Base-by-base conservation (phyloP, 2,113 vertebrate genomes). In the Sinocyclocheilus anophthalmus region DNA sequence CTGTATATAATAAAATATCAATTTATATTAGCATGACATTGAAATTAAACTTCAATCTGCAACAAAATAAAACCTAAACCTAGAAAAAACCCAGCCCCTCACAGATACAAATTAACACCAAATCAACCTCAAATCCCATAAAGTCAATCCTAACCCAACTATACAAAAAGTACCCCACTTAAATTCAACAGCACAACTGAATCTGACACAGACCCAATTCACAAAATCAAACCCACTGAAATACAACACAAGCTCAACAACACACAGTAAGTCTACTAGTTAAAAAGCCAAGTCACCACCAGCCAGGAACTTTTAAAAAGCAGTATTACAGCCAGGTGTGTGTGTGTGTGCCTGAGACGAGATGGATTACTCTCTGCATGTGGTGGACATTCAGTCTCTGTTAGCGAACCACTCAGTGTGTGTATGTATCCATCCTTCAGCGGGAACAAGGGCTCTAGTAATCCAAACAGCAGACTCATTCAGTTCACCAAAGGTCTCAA, bases 301-400 rank as follows among this genome's bases (percentile, higher is more conserved):
- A 67, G 18, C 61, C 42, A 75, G 33, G 6, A 81, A 82, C 82
- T 80, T 84, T 77, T 55, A 42, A 75, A 88, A 85, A 70, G 50
- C 48, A 86, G 73, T 11, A 83, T 86, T 75, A 83, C 57, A 84
- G 67, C 75, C 65, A 55, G 65, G 22, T 50, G 4, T 87, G 82
- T 84, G 81, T 80, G 82, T 84, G 81, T 80, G 22, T 50, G 6
- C 8, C 13, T 22, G 14, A 75, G 70, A 24, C 18, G 42, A 50
- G 61, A 67, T 50, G 59, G 53, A 83, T 72, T 78, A n/a, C 57
- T 72, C n/a, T 88, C 87, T 69, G 76, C 67, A n/a, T 88, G 87
- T 86, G 81, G 84, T 48, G 81, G 81, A 84, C 75, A 63, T 86
- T 81, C 81, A 80, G 87, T 80, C 81, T 83, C 42, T 48, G 20